phyloP scores from a whole-genome alignment of 2,113 vertebrate species.

The Tragulus kanchil region DNA sequence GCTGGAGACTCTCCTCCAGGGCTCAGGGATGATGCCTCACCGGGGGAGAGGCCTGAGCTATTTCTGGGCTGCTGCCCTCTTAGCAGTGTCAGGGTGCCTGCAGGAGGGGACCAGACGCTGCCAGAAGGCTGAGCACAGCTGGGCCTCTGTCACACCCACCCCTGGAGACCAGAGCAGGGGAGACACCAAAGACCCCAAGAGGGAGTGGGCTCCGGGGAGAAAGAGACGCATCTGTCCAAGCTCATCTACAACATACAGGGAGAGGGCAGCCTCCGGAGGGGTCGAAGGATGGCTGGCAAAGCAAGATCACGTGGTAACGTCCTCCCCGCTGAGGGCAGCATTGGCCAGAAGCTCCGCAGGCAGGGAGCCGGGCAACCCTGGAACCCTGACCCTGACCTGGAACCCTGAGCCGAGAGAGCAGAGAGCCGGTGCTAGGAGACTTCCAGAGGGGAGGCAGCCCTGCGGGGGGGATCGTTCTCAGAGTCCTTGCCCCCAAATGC shows the following conservation, averaged over 20 bases:
- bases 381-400: background rate
- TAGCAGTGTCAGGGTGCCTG: background rate
- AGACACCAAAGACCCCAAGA: background rate
- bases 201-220: rapidly evolving
- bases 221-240: background rate
- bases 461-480: background rate
- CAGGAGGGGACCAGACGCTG: background rate
- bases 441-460: background rate
- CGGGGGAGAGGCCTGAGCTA: background rate
- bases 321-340: background rate
- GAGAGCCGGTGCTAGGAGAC: background rate
- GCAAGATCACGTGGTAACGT: rapidly evolving
- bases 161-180: background rate
- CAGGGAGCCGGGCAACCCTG: too few species aligned
- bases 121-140: background rate
- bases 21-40: background rate
- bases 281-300: background rate
- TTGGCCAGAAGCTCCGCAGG: background rate
- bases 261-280: background rate
- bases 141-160: background rate
- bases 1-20: background rate
- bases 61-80: background rate
- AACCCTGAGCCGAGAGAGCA: background rate
- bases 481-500: background rate
- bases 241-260: background rate